Percentiles rank a stretch among this genome's conserved stretches.
phyloP scores from a whole-genome alignment of 2,797 vertebrate genomes.

The Odontamblyopus lacepedii region DNA sequence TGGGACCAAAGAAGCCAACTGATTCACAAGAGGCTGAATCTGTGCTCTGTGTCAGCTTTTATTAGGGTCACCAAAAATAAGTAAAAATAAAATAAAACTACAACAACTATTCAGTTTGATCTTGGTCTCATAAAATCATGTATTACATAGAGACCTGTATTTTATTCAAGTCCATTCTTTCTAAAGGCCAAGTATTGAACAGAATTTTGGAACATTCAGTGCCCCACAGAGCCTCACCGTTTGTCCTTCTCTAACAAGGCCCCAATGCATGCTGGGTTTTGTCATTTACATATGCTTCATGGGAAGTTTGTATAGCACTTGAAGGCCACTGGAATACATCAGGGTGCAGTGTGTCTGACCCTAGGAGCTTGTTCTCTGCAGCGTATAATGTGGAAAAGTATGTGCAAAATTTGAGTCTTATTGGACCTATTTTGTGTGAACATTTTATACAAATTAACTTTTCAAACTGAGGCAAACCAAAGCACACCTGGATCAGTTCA shows the following conservation, averaged over 20 bases:
- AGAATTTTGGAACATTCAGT: conserved; percentile 29
- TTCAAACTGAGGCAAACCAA: conserved; percentile 10
- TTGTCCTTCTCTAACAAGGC: conserved; percentile 38
- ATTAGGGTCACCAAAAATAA: conserved; percentile 61
- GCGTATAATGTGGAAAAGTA: conserved; percentile 14
- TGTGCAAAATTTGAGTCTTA: neutral
- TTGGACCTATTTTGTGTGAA: neutral
- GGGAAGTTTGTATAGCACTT: conserved; percentile 2
- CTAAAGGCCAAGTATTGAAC: conserved; percentile 38
- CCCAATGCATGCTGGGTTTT: conserved; percentile 23
- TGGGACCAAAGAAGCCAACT: conserved; percentile 74
- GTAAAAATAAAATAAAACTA: conserved; percentile 11
- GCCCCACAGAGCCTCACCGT: conserved; percentile 42
- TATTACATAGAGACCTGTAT: conserved; percentile 40
- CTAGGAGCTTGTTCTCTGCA: conserved; percentile 18
- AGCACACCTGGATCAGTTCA: conserved; percentile 4
- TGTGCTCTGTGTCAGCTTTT: conserved; percentile 59
- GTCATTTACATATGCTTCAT: conserved; percentile 51
- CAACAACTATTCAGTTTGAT: conserved; percentile 32
- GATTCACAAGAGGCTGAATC: conserved; percentile 67
- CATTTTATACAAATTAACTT: conserved; percentile 2
- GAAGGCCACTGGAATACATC: conserved; percentile 40
- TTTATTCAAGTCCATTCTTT: conserved; percentile 33
- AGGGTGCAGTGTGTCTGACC: conserved; percentile 29
- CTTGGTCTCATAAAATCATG: conserved; percentile 44